Base-by-base conservation (phyloP, 2,797 vertebrate genomes). In the Lepidocolaptes lacrymiger region DNA sequence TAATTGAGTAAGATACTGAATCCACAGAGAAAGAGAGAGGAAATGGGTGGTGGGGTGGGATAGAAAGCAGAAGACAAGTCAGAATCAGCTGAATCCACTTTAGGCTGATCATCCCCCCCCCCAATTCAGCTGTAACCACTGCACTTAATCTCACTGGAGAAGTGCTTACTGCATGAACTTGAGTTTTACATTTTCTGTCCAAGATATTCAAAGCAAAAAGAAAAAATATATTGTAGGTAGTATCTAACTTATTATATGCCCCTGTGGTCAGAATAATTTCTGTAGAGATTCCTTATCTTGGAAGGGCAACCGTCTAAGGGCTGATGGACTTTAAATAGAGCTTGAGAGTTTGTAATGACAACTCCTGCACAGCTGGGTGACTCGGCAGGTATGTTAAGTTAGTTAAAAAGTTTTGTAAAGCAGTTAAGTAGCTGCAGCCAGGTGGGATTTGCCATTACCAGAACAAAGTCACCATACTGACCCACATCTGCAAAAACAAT, bases 11-110 rank as follows among this genome's bases (percentile, higher is more conserved):
- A 82, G 11, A 26, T 5, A 34, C 19, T 7, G 3, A 77, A 62
- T 3, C 0, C 12, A 11, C 3, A 0, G 20, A 71, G 2, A 2
- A 44, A 4, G 3, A 63, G 14, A 39, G 3, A 67, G 3, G 4
- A 55, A 58, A 69, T 0, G 12, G 3, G 3, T 34, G 23, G 11
- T 44, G 12, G 36, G 12, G 32, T 28, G 6, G 22, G 24, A 54
- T 17, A 69, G 16, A 83, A 76, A 62, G 27, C 12, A 52, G 39
- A 69, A 43, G 14, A 13, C 1, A 32, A 58, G 43, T 43, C 15
- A 73, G n/a, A 46, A 61, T 66, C 79, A 76, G 46, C 24, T 58
- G 79, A 86, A 71, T 88, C 36, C 37, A 59, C 7, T 86, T 80
- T 74, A 71, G 52, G 32, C 34, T 72, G 64, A 88, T 37, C 85